phyloP scores from a whole-genome alignment of 2,113 vertebrate genomes.

The Alexandromys fortis region DNA sequence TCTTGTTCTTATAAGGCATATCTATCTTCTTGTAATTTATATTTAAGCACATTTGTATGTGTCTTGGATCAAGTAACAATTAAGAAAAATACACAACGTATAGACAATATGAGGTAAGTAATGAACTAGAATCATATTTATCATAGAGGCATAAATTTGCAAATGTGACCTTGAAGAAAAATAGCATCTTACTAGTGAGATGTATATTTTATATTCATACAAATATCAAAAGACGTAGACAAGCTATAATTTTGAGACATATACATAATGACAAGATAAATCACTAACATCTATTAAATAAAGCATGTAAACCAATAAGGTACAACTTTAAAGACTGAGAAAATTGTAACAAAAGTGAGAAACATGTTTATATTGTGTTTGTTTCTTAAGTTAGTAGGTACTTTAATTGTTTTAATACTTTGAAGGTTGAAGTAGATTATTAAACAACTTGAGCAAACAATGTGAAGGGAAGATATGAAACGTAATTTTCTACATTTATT shows the following conservation, averaged over 20 bases:
- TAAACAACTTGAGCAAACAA: background rate
- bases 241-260: background rate
- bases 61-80: background rate
- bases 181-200: background rate
- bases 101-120: background rate
- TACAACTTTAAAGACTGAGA: background rate
- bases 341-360: background rate
- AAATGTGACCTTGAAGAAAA: background rate
- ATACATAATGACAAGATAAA: background rate
- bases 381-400: background rate
- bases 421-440: background rate
- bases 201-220: background rate
- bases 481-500: background rate
- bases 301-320: background rate
- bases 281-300: background rate
- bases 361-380: background rate
- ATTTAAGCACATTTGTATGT: background rate
- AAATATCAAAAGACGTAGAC: background rate
- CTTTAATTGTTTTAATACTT: background rate
- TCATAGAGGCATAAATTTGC: background rate
- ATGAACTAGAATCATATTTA: background rate
- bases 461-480: background rate
- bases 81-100: background rate
- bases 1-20: background rate
- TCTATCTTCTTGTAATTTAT: background rate